Evolutionary conservation across 1,140 invertebrate genomes (phyloP), one percentile per base, ranked within the genome.

Genomic region (Drosophila arawakana): DNA sequence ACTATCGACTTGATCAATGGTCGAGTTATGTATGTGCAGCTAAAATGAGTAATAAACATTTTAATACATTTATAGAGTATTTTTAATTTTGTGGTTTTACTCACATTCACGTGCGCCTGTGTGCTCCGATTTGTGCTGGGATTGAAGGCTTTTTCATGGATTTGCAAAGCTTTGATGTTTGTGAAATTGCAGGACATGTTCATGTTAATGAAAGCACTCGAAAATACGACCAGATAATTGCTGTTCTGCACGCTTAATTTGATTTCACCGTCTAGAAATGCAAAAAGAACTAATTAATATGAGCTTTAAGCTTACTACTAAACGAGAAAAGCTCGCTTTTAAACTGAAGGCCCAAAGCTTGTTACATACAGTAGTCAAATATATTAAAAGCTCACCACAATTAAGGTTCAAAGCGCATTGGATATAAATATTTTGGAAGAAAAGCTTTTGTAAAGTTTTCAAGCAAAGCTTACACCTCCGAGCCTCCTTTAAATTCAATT

Each of bases 171-270:
- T 1, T 44, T 11, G 1, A 92, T 81, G 3, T 61, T 49, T n/a
- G 44, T 54, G 47, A 92, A 77, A 7, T 25, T 67, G 7, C 78
- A 80, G 4, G 83, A 57, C 50, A 91, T 69, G 49, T 79, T 79
- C 30, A 84, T 73, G 37, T 83, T 83, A 10, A 63, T 54, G 8
- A 92, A 91, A 47, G 91, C 83, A 30, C 85, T 65, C 3, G 66
- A 8, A 15, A 69, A 91, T 2, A 86, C 35, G 7, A 76, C 74
- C 47, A 92, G 18, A 7, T 66, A 37, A 0, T 44, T 15, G 18
- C 75, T 77, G 15, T 91, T 63, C 25, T 78, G 54, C 8, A 92
- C 73, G 7, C 37, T 76, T 25, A 92, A 49, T 50, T 91, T 92
- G 43, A 74, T 78, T 9, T 89, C 90, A 6, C 74, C 71, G 61